phyloP scores from a whole-genome alignment of 1,140 invertebrate species.

The Drosophila sp. region DNA sequence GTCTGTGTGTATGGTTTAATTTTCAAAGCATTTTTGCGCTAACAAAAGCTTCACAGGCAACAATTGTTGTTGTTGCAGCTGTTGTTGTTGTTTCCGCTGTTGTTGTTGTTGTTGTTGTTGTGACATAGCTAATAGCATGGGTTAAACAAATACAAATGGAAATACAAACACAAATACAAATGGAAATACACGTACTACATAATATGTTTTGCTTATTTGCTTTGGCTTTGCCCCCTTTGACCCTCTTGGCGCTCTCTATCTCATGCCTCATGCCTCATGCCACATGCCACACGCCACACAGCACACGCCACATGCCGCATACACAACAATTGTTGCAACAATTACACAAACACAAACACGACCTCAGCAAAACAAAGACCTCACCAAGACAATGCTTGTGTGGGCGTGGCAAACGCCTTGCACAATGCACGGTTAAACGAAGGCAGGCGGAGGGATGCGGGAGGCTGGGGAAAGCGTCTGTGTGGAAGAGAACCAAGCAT shows the following conservation, averaged over 20 bases:
- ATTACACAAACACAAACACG: slow-evolving; percentile 73
- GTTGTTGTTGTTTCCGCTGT: slow-evolving; percentile 6
- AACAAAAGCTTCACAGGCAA: slow-evolving; percentile 30
- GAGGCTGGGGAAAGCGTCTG: no score
- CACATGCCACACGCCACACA: slow-evolving; percentile 12
- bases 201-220: slow-evolving; percentile 62
- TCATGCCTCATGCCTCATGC: not conserved
- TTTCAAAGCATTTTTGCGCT: slow-evolving; percentile 41
- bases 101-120: slow-evolving; percentile 19
- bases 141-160: slow-evolving; percentile 27
- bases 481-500: no score
- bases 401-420: slow-evolving; percentile 10
- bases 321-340: slow-evolving; percentile 78
- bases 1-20: not conserved
- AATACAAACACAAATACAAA: slow-evolving; percentile 23
- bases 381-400: slow-evolving; percentile 33
- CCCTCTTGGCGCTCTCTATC: slow-evolving; percentile 13
- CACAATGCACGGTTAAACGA: no score
- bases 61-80: slow-evolving; percentile 29
- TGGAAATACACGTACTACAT: slow-evolving; percentile 36
- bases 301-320: no score
- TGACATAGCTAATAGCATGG: slow-evolving; percentile 36
- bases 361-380: slow-evolving; percentile 59
- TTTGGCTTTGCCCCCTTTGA: slow-evolving; percentile 39
- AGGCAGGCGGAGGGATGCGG: no score